Percentiles rank a stretch among this genome's conserved stretches.
These are phyloP conservation scores for Oscheius sp. DNA, from an alignment of 2,888 invertebrate genomes.

Conservation along the genomic window DNA sequence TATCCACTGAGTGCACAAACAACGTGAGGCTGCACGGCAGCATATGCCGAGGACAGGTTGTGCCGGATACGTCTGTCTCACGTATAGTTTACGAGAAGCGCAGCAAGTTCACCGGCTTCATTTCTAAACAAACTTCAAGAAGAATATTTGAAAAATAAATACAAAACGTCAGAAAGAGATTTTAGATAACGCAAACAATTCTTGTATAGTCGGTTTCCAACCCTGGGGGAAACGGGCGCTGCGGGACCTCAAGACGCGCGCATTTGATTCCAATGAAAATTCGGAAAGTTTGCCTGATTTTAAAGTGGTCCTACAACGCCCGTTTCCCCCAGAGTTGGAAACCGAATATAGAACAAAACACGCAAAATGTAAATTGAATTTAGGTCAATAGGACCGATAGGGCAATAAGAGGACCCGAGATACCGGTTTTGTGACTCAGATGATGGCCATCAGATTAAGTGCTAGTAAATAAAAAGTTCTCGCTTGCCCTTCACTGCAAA, in stretches of 20 bases:
- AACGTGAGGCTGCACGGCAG: slow-evolving; percentile 23
- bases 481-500: not conserved
- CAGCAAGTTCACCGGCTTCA: slow-evolving; percentile 6
- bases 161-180: not conserved
- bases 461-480: slow-evolving; percentile 7
- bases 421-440: slow-evolving; percentile 14
- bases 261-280: too few species aligned
- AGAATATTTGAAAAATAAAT: not conserved
- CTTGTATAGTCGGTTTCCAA: too few species aligned
- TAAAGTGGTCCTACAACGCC: too few species aligned
- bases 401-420: not conserved
- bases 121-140: slow-evolving; percentile 9
- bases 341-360: not conserved
- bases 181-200: not conserved
- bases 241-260: too few species aligned
- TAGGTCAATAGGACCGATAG: not conserved
- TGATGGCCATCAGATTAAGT: slow-evolving; percentile 3
- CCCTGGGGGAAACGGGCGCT: too few species aligned
- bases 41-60: slow-evolving; percentile 36
- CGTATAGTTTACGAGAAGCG: slow-evolving; percentile 17
- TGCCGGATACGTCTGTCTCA: slow-evolving; percentile 29
- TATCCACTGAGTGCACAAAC: slow-evolving; percentile 35
- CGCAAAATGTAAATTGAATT: not conserved
- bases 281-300: too few species aligned
- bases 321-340: too few species aligned